Base-by-base conservation (phyloP, 53 echinoderm and acorn worm species). In the Mesocentrotus franciscanus region DNA sequence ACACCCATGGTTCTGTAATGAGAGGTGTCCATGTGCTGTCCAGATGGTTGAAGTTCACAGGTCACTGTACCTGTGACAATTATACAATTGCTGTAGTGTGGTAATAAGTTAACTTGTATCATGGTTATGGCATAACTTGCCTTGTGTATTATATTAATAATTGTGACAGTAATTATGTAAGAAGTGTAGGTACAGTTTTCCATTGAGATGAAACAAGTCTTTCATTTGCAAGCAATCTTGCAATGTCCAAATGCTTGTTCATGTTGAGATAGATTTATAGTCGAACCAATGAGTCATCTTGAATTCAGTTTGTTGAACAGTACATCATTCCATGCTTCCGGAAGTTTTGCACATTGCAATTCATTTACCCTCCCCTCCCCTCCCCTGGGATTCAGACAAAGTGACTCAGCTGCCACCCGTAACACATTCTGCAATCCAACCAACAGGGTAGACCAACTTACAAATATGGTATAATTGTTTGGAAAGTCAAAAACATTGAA, bases 21-120 rank as follows among this genome's bases (percentile, higher is more conserved):
- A 58, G 56, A 27, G n/a, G 57, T 87, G 29, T 59, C 2, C 87
- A 87, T 58, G 87, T 87, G 87, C 87, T 58, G 56, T n/a, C 87
- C 87, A 87, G 58, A 87, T 87, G 87, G 87, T 27, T 87, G 12
- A 35, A 57, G 87, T 56, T 87, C 59, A 58, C 11, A 58, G 87
- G 26, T 87, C 58, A 87, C 57, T 42, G 20, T 81, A 35, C 81
- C 56, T 27, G 87, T 87, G 29, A 39, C 57, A 11, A 27, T 87
- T 11, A 0, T 87, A 58, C 27, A 58, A 10, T 75, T 75, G 22
- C 75, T 22, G 22, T 66, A 12, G 9, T 49, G 49, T 49, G 49
- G 49, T 49, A 49, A 64, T 18, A 18, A 64, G 64, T 16, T 20
- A 18, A 18, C 64, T 0, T 64, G 64, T 64, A 6, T 20, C 20